Conservation (phyloP, 1,140 invertebrate genomes). For the Tyrophagus putrescentiae region DNA sequence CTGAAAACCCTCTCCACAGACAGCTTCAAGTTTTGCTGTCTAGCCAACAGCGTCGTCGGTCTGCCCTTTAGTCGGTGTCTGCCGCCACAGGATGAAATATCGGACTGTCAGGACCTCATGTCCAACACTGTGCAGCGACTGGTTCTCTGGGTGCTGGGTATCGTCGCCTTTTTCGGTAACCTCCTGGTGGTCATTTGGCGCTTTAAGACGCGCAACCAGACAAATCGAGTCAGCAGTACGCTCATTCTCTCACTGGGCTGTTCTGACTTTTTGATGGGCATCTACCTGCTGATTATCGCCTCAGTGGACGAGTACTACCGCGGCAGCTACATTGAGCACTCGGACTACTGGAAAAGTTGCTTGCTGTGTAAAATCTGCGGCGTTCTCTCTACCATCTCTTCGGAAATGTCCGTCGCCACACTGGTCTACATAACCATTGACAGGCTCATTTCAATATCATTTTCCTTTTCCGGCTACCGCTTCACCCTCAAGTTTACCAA, state of each 20-base stretch:
- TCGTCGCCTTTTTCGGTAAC: conserved; percentile 36
- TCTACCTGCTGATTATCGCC: conserved; percentile 56
- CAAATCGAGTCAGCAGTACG: conserved; percentile 29
- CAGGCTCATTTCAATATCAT: conserved; percentile 51
- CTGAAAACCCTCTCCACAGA: conserved; percentile 34
- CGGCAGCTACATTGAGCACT: conserved; percentile 35
- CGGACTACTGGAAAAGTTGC: conserved; percentile 35
- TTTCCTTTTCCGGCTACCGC: conserved; percentile 44
- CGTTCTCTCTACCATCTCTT: conserved; percentile 36
- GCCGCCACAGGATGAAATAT: conserved; percentile 37
- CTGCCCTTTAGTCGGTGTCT: conserved; percentile 29
- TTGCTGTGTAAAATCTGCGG: conserved; percentile 36
- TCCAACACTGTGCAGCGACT: conserved; percentile 34
- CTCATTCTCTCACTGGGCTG: conserved; percentile 37
- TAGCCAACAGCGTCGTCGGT: conserved; percentile 27
- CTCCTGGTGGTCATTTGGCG: conserved; percentile 36
- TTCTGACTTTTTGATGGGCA: conserved; percentile 58
- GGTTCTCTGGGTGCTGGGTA: conserved; percentile 37
- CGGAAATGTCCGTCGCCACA: conserved; percentile 52
- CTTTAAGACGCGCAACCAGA: conserved; percentile 29
- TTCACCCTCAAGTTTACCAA: conserved; percentile 43
- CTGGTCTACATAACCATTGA: conserved; percentile 60
- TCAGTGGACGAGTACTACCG: conserved; percentile 43
- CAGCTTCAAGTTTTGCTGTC: conserved; percentile 37
- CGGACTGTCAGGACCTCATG: conserved; percentile 39